Conservation (phyloP, 1,140 invertebrate genomes). For the Panagrolaimus sp. region DNA sequence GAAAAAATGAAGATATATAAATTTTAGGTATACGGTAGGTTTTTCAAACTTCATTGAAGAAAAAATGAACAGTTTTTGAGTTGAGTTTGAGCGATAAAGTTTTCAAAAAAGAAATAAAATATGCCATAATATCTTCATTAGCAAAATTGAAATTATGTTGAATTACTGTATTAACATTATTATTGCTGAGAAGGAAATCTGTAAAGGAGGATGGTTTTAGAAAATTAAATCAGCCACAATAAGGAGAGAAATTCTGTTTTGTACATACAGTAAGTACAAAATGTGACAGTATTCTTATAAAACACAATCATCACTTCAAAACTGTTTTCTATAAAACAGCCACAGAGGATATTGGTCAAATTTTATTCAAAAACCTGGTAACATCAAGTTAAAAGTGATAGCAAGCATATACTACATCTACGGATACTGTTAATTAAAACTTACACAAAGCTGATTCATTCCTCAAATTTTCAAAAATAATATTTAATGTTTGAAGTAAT, state of each 20-base stretch:
- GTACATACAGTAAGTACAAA: too few species aligned
- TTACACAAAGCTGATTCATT: constrained; percentile 91
- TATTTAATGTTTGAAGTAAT: constrained; percentile 92
- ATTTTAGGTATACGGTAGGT: neutral
- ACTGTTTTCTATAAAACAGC: too few species aligned
- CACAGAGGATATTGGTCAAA: too few species aligned
- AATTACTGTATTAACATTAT: constrained; percentile 98
- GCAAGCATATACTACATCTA: too few species aligned
- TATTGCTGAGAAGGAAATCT: constrained; percentile 99
- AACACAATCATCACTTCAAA: too few species aligned
- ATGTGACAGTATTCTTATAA: too few species aligned
- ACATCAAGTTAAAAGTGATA: too few species aligned
- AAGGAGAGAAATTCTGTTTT: too few species aligned
- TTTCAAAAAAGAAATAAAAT: constrained; percentile 98
- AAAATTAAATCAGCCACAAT: too few species aligned
- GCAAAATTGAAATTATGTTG: constrained; percentile 99
- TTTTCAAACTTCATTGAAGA: constrained; percentile 88
- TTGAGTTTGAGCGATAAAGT: constrained; percentile 97
- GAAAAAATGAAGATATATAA: constrained; percentile 56
- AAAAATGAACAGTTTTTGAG: constrained; percentile 96
- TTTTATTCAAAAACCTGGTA: too few species aligned
- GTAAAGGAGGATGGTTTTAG: constrained; percentile 63
- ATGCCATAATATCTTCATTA: constrained; percentile 99
- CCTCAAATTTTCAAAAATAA: constrained; percentile 96
- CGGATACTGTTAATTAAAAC: constrained; percentile 61